phyloP scores from a whole-genome alignment of 1,140 invertebrate species.

The Eumeta japonica region DNA sequence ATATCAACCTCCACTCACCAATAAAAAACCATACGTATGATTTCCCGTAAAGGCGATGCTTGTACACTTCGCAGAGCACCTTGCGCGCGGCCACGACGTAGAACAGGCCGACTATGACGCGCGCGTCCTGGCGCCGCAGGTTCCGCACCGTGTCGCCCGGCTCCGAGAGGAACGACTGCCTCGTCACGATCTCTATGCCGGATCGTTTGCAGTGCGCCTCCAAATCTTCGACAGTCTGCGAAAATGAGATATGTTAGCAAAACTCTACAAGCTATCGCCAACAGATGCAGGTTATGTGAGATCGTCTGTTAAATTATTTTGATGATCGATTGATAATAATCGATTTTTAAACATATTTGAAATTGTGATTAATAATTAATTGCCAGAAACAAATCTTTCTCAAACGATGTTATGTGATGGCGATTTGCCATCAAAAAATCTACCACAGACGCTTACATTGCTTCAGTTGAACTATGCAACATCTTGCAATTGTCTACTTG shows the following conservation, averaged over 20 bases:
- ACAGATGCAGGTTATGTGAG: not conserved
- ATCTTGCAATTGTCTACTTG: too few species aligned
- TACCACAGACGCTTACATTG: too few species aligned
- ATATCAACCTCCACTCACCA: conserved; percentile 68
- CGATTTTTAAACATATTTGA: too few species aligned
- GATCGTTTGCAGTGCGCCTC: conserved; percentile 91
- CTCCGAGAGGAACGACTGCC: conserved; percentile 96
- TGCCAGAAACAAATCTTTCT: too few species aligned
- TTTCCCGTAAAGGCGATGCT: conserved; percentile 91
- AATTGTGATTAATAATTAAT: too few species aligned
- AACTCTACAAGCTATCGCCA: too few species aligned
- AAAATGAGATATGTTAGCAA: conserved; percentile 16
- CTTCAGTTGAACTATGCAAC: too few species aligned
- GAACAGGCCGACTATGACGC: conserved; percentile 97
- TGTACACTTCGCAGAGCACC: conserved; percentile 96
- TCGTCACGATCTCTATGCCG: conserved; percentile 90
- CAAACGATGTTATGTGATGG: too few species aligned
- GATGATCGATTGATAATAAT: not conserved
- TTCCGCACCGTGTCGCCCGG: conserved; percentile 95
- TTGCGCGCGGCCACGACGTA: conserved; percentile 94
- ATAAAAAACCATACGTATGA: conserved; percentile 99
- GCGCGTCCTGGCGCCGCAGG: conserved; percentile 87
- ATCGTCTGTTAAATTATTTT: not conserved
- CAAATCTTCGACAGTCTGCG: conserved; percentile 93
- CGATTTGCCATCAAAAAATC: too few species aligned